A percentile compares a stretch with the other conserved stretches of the same genome.
Conservation (phyloP, 2,888 invertebrate genomes). For the Cynaeus angustus region DNA sequence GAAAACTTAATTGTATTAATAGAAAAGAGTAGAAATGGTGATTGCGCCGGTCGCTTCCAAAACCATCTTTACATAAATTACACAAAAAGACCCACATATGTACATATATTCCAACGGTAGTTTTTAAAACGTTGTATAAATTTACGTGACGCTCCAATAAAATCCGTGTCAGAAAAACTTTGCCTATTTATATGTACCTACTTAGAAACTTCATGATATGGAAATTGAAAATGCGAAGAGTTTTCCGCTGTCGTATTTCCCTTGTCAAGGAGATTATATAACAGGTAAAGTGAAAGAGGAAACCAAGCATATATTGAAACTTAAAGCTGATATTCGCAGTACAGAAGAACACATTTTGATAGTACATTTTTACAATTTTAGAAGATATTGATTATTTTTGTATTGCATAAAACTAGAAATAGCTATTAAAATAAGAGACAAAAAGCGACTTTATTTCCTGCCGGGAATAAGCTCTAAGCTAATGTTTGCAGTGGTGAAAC, state of each 20-base stretch:
- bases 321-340: not conserved
- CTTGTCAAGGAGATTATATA: not conserved
- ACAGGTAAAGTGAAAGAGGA: not conserved
- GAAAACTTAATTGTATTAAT: not conserved
- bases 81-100: not conserved
- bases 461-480: not conserved
- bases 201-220: not conserved
- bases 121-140: not conserved
- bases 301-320: not conserved
- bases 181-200: not conserved
- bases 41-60: no score
- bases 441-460: not conserved
- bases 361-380: not conserved
- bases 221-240: slow-evolving; percentile 4
- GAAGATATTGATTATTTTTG: not conserved
- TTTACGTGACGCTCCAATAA: not conserved
- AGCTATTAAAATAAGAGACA: not conserved
- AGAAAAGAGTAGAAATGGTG: not conserved
- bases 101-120: not conserved
- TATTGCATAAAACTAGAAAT: not conserved
- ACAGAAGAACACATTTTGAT: not conserved
- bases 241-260: not conserved
- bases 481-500: not conserved
- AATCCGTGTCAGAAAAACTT: not conserved
- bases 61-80: not conserved